A percentile compares a stretch with the other conserved stretches of the same genome.
phyloP scores from a whole-genome alignment of 1,140 invertebrate genomes.

The Drosophila bipectinata region DNA sequence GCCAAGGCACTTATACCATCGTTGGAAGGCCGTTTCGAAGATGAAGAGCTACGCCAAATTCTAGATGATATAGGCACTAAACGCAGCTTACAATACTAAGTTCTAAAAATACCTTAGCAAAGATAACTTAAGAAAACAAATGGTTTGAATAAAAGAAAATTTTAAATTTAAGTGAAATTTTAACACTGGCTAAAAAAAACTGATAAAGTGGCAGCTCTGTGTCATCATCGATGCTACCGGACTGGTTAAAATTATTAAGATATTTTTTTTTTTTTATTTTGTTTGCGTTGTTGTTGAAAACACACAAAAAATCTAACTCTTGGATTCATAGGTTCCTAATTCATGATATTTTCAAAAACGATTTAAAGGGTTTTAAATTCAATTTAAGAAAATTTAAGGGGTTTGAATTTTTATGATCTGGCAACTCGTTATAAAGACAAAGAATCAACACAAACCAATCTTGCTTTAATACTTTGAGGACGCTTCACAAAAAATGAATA shows the following conservation, averaged over 20 bases:
- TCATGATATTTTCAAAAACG: no score
- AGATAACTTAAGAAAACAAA: constrained; percentile 1
- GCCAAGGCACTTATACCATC: constrained; percentile 98
- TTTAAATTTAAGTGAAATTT: not conserved
- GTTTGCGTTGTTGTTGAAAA: no score
- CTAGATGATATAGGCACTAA: constrained; percentile 99
- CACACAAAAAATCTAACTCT: no score
- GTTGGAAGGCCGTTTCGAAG: constrained; percentile 97
- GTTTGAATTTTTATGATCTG: not conserved
- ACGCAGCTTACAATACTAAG: constrained; percentile 97
- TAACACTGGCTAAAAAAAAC: not conserved
- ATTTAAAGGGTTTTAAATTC: no score
- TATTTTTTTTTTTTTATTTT: no score
- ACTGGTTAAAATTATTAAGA: no score
- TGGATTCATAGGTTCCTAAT: no score
- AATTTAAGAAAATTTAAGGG: no score
- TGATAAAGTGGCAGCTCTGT: no score
- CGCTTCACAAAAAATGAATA: constrained; percentile 56
- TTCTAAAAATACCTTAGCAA: not conserved
- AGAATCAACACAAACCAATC: not conserved
- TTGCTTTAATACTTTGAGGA: constrained; percentile 4
- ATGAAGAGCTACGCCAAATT: constrained; percentile 96
- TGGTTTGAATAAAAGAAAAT: not conserved
- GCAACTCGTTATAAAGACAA: no score
- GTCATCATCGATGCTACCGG: no score